Base-by-base conservation (phyloP, 2,888 invertebrate species). In the Parnassius smintheus region DNA sequence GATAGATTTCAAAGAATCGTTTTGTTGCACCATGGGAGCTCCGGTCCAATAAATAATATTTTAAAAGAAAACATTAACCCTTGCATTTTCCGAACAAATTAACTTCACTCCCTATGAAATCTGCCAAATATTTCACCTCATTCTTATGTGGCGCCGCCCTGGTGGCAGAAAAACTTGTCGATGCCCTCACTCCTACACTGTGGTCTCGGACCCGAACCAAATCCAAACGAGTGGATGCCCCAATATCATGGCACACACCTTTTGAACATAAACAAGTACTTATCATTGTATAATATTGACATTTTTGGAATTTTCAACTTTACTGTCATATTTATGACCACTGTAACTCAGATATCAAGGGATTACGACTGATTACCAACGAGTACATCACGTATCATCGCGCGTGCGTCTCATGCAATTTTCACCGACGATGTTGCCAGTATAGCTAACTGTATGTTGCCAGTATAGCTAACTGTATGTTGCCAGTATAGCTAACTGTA, bases 261-360 rank as follows among this genome's bases (percentile, higher is more conserved):
- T 11, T 49, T 35, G 11, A 49, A 12, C 35, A 48, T 22, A 55
- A 44, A 48, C 44, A 7, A 50, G 42, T 49, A 35, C 7, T 35
- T 35, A 49, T 49, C 60, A 44, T 49, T 45, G 54, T 45, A 49
- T 58, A 25, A 49, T 49, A n/a, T 45, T 59, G 55, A 42, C 22
- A 11, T 63, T 63, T 63, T 59, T 51, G 59, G 51, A 46, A 56
- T 51, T 59, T 59, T 59, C 55, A 56, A 53, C 35, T 63, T 64
- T 64, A 64, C 63, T 59, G 63, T 59, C 63, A 64, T 64, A 44
- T 64, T 64, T 56, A 59, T 56, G 59, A 51, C 59, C n/a, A 46
- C 10, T 53, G 48, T 35, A 56, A 22, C 46, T 46, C 41, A 48
- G 48, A 41, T 48, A 49, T 48, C 56, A 49, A 56, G 25, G 9